Conservation (phyloP, 2,797 vertebrate genomes). For the Megalops cyprinoides region DNA sequence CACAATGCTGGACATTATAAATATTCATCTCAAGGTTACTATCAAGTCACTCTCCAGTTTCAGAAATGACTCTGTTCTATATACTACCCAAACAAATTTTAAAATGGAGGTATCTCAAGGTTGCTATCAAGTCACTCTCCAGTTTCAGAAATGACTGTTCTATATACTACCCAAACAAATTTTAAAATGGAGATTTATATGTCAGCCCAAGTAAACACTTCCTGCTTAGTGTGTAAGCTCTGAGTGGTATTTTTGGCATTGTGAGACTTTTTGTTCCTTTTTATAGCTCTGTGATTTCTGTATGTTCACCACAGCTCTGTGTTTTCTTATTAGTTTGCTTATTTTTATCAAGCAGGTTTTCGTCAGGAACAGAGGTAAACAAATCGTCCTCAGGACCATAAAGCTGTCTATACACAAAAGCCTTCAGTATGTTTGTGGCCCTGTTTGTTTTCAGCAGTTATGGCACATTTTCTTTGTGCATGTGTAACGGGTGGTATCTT, state of each 20-base stretch:
- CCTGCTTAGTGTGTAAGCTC: background rate
- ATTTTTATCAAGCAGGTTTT: background rate
- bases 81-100: background rate
- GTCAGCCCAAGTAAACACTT: constrained; percentile 1
- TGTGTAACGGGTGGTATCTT: too few relatives aligned
- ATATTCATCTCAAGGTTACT: too few relatives aligned
- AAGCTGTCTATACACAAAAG: too few relatives aligned
- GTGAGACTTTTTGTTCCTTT: background rate
- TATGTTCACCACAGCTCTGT: background rate
- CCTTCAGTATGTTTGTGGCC: too few relatives aligned
- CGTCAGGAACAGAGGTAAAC: background rate
- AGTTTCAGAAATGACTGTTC: background rate
- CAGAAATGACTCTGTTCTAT: background rate
- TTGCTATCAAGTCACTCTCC: too few relatives aligned
- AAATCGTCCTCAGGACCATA: too few relatives aligned
- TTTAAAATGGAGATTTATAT: background rate
- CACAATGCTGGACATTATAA: too few relatives aligned
- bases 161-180: background rate
- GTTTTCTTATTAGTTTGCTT: background rate
- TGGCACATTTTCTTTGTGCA: too few relatives aligned
- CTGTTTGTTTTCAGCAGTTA: too few relatives aligned
- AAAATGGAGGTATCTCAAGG: too few relatives aligned
- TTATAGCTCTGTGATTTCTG: background rate
- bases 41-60: too few relatives aligned
- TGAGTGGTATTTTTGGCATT: background rate